Conservation (phyloP, 2,797 vertebrate genomes). For the Gallinago solitaria region DNA sequence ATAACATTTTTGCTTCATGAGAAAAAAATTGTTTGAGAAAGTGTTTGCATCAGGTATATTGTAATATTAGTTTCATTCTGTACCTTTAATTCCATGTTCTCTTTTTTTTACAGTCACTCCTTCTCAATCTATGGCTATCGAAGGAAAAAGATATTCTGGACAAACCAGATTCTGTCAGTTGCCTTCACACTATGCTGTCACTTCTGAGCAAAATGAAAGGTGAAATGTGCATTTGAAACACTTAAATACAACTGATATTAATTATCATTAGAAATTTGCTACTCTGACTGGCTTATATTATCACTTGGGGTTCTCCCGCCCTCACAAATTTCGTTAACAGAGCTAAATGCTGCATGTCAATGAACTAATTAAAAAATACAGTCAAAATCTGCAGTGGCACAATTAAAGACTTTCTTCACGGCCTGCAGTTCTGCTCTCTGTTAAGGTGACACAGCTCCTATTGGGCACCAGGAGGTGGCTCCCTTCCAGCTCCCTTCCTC, state of each 20-base stretch:
- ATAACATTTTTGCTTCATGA: not conserved
- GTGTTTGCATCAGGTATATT: not conserved
- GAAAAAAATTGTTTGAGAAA: not conserved
- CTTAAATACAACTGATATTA: not conserved
- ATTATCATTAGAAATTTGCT: not conserved
- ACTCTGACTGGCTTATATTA: not conserved
- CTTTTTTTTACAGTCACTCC: conserved; percentile 78
- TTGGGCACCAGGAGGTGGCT: not conserved
- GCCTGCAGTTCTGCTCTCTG: not conserved
- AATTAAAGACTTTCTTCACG: not conserved
- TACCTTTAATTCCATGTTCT: not conserved
- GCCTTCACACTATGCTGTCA: conserved; percentile 85
- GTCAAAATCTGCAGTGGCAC: not conserved
- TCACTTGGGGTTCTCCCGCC: fast-evolving
- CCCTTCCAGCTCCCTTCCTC: not conserved
- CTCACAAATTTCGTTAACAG: not conserved
- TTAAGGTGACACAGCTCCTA: not conserved
- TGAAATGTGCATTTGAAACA: conserved; percentile 42
- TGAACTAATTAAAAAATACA: not conserved
- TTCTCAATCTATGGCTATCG: conserved; percentile 92
- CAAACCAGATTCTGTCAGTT: conserved; percentile 78
- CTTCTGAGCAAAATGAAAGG: conserved; percentile 93
- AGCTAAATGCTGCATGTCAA: not conserved
- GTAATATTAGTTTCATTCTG: not conserved
- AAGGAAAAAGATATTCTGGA: conserved; percentile 90